Conservation (phyloP, 2,797 vertebrate genomes). For the Mergus octosetaceus region DNA sequence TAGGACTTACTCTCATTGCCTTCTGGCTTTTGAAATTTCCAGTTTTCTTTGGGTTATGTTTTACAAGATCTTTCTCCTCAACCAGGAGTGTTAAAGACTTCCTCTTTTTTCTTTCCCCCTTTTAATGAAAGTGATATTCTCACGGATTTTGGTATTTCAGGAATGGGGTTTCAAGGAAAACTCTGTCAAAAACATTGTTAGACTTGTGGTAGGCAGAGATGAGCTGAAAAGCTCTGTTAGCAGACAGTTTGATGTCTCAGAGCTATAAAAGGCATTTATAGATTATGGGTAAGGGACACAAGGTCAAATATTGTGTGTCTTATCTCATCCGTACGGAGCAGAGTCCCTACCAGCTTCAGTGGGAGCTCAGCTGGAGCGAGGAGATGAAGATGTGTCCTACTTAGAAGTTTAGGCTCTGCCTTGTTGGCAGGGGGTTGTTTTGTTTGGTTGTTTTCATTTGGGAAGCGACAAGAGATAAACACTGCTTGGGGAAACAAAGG, state of each 20-base stretch:
- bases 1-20: background rate
- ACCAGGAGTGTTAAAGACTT: accelerated
- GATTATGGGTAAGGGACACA: background rate
- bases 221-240: background rate
- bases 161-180: background rate
- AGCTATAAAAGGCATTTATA: background rate
- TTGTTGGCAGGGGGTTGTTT: conserved; percentile 43
- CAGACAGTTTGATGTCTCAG: background rate
- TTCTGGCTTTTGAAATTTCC: background rate
- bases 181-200: accelerated
- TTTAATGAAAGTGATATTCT: background rate
- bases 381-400: conserved; percentile 6
- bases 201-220: background rate
- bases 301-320: background rate
- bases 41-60: background rate
- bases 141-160: background rate
- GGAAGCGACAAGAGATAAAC: conserved; percentile 1
- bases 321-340: background rate
- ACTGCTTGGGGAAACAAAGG: background rate
- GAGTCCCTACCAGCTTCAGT: background rate
- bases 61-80: background rate
- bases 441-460: conserved; percentile 45
- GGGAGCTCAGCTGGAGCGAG: background rate
- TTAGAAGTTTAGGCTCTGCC: background rate
- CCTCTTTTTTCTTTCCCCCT: accelerated